A percentile compares a stretch with the other conserved stretches of the same genome.
Conservation (phyloP, 2,113 vertebrate genomes). For the Pelmatolapia mariae region DNA sequence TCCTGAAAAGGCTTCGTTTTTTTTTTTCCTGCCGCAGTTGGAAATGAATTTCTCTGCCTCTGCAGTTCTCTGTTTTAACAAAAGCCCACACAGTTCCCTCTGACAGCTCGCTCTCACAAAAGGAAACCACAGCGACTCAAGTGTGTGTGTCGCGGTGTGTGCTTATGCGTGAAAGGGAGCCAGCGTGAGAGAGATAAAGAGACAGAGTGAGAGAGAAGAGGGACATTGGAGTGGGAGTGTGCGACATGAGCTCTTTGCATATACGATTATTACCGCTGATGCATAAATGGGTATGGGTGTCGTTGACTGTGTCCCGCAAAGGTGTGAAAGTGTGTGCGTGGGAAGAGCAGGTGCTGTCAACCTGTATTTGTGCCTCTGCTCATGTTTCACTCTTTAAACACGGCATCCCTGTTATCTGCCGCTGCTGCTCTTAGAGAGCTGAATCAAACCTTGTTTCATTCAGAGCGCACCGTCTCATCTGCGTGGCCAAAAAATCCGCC, state of each 20-base stretch:
- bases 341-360: slow-evolving; percentile 37
- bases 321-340: not conserved
- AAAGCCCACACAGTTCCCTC: slow-evolving; percentile 59
- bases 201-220: slow-evolving; percentile 6
- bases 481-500: not conserved
- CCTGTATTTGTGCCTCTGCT: slow-evolving; percentile 26
- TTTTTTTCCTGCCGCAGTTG: slow-evolving; percentile 29
- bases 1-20: slow-evolving; percentile 15
- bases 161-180: slow-evolving; percentile 13
- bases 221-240: slow-evolving; percentile 45
- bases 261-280: slow-evolving; percentile 48
- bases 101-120: slow-evolving; percentile 56
- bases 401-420: slow-evolving; percentile 16
- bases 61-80: slow-evolving; percentile 55
- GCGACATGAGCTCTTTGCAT: slow-evolving; percentile 46
- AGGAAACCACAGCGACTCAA: slow-evolving; percentile 41
- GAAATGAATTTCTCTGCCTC: slow-evolving; percentile 63
- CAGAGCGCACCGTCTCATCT: not conserved
- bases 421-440: not conserved
- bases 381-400: slow-evolving; percentile 50
- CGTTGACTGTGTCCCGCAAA: not conserved
- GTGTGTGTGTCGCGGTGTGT: not conserved
- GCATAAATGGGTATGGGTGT: slow-evolving; percentile 32
- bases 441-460: slow-evolving; percentile 27
- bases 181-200: slow-evolving; percentile 19